These are phyloP conservation scores for Phocides pigmalion DNA, from an alignment of 1,140 invertebrate species.

Conservation along the genomic window DNA sequence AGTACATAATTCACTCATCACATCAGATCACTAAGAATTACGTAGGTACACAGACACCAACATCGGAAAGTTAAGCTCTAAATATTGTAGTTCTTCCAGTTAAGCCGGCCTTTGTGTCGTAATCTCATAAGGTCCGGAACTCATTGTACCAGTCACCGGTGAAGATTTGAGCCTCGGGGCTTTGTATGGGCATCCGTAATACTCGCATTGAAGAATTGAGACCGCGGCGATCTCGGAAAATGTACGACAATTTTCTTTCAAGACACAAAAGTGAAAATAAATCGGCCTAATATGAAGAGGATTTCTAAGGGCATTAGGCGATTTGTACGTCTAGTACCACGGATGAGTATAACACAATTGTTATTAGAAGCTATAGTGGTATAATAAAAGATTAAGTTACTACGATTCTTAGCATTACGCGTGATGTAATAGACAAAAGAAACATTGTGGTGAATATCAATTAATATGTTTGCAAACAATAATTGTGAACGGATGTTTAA, in stretches of 20 bases:
- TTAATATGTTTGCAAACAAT: no score
- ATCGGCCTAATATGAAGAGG: slow-evolving; percentile 13
- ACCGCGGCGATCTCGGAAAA: slow-evolving; percentile 46
- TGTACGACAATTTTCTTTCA: slow-evolving; percentile 51
- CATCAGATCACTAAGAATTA: neutral
- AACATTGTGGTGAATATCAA: no score
- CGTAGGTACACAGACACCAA: no score
- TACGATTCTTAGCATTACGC: no score
- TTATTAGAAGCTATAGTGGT: no score
- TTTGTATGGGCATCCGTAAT: slow-evolving; percentile 79
- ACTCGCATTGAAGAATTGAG: slow-evolving; percentile 54
- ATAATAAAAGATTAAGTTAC: no score
- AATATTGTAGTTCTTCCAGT: slow-evolving; percentile 55
- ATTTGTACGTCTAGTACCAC: no score
- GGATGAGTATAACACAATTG: no score
- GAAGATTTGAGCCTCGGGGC: slow-evolving; percentile 52
- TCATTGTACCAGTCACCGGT: slow-evolving; percentile 58
- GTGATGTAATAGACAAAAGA: no score
- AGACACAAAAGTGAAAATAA: slow-evolving; percentile 1
- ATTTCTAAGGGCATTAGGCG: slow-evolving; percentile 6
- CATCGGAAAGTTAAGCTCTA: slow-evolving; percentile 53
- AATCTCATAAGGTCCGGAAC: slow-evolving; percentile 64
- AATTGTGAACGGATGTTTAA: no score
- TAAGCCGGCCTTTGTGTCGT: slow-evolving; percentile 73
- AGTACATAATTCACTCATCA: no score